phyloP scores from a whole-genome alignment of 2,113 vertebrate species.

The Ciconia maguari region DNA sequence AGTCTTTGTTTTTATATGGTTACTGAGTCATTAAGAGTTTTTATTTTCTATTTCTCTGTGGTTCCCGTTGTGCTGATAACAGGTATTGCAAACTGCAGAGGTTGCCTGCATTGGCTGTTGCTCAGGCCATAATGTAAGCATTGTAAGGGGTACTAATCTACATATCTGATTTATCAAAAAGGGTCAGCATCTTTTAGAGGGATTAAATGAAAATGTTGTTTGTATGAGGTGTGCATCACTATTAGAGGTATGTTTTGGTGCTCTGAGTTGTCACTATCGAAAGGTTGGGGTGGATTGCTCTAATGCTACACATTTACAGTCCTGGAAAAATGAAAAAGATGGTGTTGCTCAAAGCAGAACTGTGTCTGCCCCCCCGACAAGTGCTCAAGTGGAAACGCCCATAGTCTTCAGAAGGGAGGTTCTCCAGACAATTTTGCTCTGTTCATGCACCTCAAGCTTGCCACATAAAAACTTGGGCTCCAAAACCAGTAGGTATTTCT shows the following conservation, averaged over 20 bases:
- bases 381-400: background rate
- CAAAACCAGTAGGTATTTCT: background rate
- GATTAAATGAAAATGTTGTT: background rate
- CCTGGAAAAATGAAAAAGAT: background rate
- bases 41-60: background rate
- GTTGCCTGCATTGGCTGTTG: background rate
- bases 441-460: background rate
- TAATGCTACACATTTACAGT: background rate
- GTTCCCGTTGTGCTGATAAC: background rate
- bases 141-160: background rate
- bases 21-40: background rate
- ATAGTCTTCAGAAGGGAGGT: background rate
- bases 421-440: background rate
- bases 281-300: background rate
- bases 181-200: background rate
- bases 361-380: background rate
- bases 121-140: background rate
- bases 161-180: background rate
- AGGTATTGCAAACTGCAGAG: background rate
- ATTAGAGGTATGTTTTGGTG: background rate
- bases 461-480: background rate
- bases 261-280: background rate
- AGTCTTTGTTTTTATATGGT: background rate
- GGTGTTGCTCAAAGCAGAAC: background rate
- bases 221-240: background rate